Percentiles rank a stretch among this genome's conserved stretches.
Conservation (phyloP, 2,797 vertebrate species). For the Champsocephalus gunnari region DNA sequence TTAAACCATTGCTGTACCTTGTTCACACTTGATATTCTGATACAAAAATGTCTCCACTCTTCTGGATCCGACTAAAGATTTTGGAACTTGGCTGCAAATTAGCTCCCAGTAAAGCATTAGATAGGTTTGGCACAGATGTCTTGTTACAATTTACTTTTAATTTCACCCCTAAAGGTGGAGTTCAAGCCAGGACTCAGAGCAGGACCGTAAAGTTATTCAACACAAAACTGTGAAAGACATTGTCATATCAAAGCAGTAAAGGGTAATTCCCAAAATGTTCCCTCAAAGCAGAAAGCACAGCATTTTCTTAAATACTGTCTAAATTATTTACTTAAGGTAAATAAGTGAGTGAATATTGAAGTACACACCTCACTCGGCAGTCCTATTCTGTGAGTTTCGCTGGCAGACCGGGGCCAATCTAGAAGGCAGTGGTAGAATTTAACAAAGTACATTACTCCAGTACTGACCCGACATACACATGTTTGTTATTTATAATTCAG, state of each 20-base stretch:
- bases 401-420: not conserved
- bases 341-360: not conserved
- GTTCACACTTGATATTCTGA: too few species aligned
- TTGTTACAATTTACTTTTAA: too few species aligned
- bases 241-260: not conserved
- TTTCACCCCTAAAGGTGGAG: too few species aligned
- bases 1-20: too few species aligned
- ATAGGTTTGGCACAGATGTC: not conserved
- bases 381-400: not conserved
- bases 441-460: not conserved
- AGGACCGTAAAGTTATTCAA: not conserved
- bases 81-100: not conserved
- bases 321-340: not conserved
- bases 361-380: too few species aligned
- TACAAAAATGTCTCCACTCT: too few species aligned
- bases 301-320: not conserved
- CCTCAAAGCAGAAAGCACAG: constrained; percentile 5
- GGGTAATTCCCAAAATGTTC: not conserved
- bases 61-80: not conserved
- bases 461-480: not conserved
- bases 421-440: not conserved
- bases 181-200: too few species aligned
- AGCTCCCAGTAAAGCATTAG: not conserved
- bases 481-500: not conserved
- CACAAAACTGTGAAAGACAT: not conserved